phyloP scores from a whole-genome alignment of 2,113 vertebrate genomes.

The Euleptes europaea region DNA sequence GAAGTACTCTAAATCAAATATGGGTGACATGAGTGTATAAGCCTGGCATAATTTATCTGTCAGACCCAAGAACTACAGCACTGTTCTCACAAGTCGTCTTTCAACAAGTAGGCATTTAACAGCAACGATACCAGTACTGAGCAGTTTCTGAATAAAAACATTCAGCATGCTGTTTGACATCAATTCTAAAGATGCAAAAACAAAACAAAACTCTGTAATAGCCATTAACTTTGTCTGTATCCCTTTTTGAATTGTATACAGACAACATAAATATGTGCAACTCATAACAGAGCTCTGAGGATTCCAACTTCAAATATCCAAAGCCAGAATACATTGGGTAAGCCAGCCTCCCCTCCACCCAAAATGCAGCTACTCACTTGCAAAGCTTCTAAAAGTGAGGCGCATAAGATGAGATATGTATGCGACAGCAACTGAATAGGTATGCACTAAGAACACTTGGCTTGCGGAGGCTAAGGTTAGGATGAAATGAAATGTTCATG shows the following conservation, averaged over 20 bases:
- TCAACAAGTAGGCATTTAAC: not conserved
- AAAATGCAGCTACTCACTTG: slow-evolving; percentile 66
- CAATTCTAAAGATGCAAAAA: not conserved
- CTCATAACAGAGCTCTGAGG: slow-evolving; percentile 31
- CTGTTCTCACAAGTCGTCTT: not conserved
- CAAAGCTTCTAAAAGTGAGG: slow-evolving; percentile 57
- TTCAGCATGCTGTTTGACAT: not conserved
- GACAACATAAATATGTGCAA: not conserved
- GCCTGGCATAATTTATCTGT: not conserved
- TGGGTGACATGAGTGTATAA: not conserved
- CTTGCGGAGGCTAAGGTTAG: slow-evolving; percentile 63
- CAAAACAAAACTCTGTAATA: not conserved
- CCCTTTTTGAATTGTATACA: not conserved
- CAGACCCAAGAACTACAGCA: not conserved
- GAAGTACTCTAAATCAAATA: not conserved
- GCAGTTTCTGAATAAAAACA: not conserved
- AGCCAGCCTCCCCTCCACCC: slow-evolving; percentile 52
- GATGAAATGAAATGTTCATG: slow-evolving; percentile 82
- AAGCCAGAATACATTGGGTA: slow-evolving; percentile 39
- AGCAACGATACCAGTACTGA: not conserved
- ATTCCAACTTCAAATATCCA: slow-evolving; percentile 51
- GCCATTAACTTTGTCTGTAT: not conserved
- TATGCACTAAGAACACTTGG: slow-evolving; percentile 67
- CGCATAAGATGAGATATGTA: slow-evolving; percentile 66
- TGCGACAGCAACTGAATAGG: slow-evolving; percentile 69